Evolutionary conservation across 2,888 invertebrate species (phyloP).

Genomic region (Dorcus hopei): DNA sequence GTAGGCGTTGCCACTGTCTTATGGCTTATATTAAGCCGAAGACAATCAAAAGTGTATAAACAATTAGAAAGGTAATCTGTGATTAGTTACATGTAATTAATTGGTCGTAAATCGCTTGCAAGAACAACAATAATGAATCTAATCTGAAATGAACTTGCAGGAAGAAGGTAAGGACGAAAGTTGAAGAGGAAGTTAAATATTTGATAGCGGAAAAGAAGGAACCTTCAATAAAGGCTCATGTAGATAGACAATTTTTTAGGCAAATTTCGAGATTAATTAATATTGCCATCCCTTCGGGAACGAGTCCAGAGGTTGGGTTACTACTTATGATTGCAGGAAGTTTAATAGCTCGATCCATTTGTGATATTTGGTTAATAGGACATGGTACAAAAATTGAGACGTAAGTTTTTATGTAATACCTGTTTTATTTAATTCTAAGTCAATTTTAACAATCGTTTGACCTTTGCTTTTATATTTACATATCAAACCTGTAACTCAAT

Average conservation of each 20-base stretch:
- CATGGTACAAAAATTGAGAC: conserved; percentile 92
- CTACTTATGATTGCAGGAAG: conserved; percentile 73
- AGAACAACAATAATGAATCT: too few species aligned
- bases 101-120: too few species aligned
- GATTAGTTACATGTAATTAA: background rate
- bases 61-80: conserved; percentile 33
- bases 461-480: background rate
- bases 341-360: conserved; percentile 83
- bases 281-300: conserved; percentile 76
- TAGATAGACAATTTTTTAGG: conserved; percentile 70
- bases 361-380: conserved; percentile 97
- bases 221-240: conserved; percentile 66
- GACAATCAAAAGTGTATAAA: conserved; percentile 53
- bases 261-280: conserved; percentile 67
- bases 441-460: background rate
- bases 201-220: conserved; percentile 69
- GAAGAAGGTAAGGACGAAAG: conserved; percentile 42
- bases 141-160: background rate
- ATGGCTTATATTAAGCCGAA: conserved; percentile 57
- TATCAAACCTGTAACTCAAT: background rate
- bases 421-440: background rate
- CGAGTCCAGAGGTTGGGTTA: conserved; percentile 72
- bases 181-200: conserved; percentile 74
- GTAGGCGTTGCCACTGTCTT: conserved; percentile 63
- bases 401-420: conserved; percentile 46